Evolutionary conservation across 2,797 vertebrate species (phyloP).

Genomic region (Cetoscarus ocellatus): DNA sequence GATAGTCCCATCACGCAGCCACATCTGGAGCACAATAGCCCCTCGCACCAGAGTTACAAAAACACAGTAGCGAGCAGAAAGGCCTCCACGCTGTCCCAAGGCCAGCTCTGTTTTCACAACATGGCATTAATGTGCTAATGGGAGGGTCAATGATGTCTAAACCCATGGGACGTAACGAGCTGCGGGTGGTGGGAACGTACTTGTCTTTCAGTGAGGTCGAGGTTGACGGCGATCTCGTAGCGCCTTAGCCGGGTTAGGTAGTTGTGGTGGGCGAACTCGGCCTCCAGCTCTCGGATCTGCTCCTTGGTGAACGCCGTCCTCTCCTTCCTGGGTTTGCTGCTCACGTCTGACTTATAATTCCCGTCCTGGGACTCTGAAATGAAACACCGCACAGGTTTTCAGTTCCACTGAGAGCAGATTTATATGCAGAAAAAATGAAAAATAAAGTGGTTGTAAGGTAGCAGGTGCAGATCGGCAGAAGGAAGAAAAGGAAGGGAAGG

Average conservation of each 20-base stretch:
- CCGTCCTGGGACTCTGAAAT: conserved; percentile 96
- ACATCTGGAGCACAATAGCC: conserved; percentile 78
- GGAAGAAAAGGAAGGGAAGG: conserved; percentile 52
- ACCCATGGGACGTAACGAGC: conserved; percentile 32
- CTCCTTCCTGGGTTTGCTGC: conserved; percentile 99
- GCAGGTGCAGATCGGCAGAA: conserved; percentile 71
- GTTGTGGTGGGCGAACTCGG: conserved; percentile 99
- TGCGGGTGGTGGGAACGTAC: conserved; percentile 78
- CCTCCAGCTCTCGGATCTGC: conserved; percentile 98
- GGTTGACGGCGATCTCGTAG: conserved; percentile 99
- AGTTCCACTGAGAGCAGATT: conserved; percentile 70
- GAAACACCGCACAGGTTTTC: conserved; percentile 72
- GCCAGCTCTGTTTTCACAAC: conserved; percentile 71
- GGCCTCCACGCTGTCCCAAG: conserved; percentile 39
- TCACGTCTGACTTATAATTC: conserved; percentile 97
- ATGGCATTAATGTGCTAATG: conserved; percentile 65
- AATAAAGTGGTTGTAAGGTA: conserved; percentile 50
- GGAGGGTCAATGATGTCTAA: conserved; percentile 24
- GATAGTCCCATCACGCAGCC: conserved; percentile 71
- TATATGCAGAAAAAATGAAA: conserved; percentile 61
- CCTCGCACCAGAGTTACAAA: conserved; percentile 56
- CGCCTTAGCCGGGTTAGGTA: conserved; percentile 97
- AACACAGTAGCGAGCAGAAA: conserved; percentile 70
- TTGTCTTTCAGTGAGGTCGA: conserved; percentile 99
- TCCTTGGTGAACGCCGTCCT: conserved; percentile 99